Evolutionary conservation across 2,797 vertebrate genomes (phyloP).

Genomic region (Natrix natrix): DNA sequence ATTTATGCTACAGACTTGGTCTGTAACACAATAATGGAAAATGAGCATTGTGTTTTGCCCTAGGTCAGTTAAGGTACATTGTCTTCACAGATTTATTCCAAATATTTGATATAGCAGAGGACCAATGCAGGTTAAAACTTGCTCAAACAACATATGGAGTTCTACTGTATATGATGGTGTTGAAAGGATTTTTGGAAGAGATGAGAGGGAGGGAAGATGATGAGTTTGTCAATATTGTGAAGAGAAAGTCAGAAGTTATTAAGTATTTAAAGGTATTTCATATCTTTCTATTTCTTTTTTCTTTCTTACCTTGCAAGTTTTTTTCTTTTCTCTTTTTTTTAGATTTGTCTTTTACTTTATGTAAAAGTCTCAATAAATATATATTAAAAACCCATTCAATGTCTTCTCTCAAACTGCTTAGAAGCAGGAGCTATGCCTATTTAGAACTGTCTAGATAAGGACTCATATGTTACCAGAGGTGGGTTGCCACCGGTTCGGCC

Average conservation of each 20-base stretch:
- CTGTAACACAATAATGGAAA: background rate
- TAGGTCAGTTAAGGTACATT: background rate
- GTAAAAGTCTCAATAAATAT: background rate
- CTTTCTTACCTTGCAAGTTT: background rate
- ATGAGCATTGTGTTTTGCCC: background rate
- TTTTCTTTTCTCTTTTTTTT: background rate
- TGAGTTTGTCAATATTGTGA: background rate
- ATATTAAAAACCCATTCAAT: background rate
- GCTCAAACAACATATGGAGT: background rate
- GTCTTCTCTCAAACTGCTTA: background rate
- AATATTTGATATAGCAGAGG: background rate
- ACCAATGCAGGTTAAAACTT: background rate
- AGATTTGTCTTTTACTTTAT: background rate
- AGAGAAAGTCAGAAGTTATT: background rate
- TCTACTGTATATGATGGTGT: background rate
- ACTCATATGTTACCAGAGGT: background rate
- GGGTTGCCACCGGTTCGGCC: too few species aligned
- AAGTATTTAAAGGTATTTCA: background rate
- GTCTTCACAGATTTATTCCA: background rate
- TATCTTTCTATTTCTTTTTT: background rate
- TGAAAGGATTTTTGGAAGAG: background rate
- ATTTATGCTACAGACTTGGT: background rate
- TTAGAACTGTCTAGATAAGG: background rate
- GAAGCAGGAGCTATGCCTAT: background rate
- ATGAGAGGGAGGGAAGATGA: background rate